Evolutionary conservation across 2,888 invertebrate genomes (phyloP), one percentile per base, ranked within the genome.

Genomic region (Eubasilissa splendida): DNA sequence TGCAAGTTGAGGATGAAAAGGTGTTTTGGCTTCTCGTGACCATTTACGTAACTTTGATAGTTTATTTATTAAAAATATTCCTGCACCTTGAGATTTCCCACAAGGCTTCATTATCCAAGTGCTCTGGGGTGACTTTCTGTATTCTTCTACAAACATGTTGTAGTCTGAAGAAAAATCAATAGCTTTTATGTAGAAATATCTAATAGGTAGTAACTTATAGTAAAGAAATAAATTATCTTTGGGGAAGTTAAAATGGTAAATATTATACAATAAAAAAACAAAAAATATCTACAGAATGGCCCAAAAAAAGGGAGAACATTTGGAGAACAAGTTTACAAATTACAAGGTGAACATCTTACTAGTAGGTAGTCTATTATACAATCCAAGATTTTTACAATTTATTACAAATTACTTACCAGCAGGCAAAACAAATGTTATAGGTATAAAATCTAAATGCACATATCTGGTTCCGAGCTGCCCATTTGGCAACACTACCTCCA

Each of bases 31-130:
- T 88, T 97, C 96, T 42, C 96, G 91, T 0, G 96, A 96, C 95
- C 96, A 96, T 87, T 95, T 94, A 87, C 97, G 98, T 81, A 98
- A 89, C 89, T 98, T 98, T 3, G 97, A 97, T 82, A 98, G 90
- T 90, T 97, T 97, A 88, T 98, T 98, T 85, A 99, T 97, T 79
- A 98, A 91, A 88, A 98, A 98, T 86, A 99, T 98, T 59, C 98
- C 98, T n/a, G 96, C 94, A 1, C 96, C 96, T 87, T 96, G 96
- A 0, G 98, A 97, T 89, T 98, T 96, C 52, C 97, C 97, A 87
- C 97, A 97, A 0, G 98, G 98, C 87, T 99, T 98, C 95, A 98
- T 97, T 84, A 99, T 99, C 98, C 98, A 99, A 0, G 98, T 98
- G 85, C 96, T 96, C 86, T 96, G 96, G 0, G 98, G 97, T 84